Conservation (phyloP, 2,888 invertebrate species). For the Erebia epiphron region DNA sequence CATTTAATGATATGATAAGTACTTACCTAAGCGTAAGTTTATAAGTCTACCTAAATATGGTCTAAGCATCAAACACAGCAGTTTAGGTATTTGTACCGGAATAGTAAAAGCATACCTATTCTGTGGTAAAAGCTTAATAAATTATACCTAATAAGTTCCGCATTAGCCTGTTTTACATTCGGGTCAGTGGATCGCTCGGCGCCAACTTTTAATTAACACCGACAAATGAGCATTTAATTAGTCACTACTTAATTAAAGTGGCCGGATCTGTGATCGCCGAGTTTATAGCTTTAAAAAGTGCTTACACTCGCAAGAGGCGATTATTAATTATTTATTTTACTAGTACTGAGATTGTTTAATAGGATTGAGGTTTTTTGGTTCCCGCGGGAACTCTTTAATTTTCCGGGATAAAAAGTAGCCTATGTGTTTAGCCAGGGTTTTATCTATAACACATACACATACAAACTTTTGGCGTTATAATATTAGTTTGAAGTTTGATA, state of each 20-base stretch:
- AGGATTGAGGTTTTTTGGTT: too few species aligned
- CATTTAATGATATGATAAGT: too few species aligned
- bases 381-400: too few species aligned
- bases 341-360: too few species aligned
- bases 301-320: not conserved
- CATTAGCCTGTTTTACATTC: conserved; percentile 20
- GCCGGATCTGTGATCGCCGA: conserved; percentile 21
- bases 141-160: conserved; percentile 14
- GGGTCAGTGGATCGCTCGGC: conserved; percentile 10
- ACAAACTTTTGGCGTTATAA: too few species aligned
- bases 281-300: conserved; percentile 14
- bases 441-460: too few species aligned
- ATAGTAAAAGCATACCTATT: conserved; percentile 7
- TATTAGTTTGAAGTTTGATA: too few species aligned
- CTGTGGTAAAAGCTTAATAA: conserved; percentile 25
- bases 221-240: conserved; percentile 32
- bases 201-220: conserved; percentile 23
- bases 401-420: too few species aligned
- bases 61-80: not conserved
- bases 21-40: too few species aligned
- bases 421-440: too few species aligned
- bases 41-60: too few species aligned
- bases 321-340: too few species aligned
- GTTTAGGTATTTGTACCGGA: not conserved
- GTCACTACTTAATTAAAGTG: conserved; percentile 32